phyloP scores from a whole-genome alignment of 2,113 vertebrate species.

The Hydrochoerus hydrochaeris region DNA sequence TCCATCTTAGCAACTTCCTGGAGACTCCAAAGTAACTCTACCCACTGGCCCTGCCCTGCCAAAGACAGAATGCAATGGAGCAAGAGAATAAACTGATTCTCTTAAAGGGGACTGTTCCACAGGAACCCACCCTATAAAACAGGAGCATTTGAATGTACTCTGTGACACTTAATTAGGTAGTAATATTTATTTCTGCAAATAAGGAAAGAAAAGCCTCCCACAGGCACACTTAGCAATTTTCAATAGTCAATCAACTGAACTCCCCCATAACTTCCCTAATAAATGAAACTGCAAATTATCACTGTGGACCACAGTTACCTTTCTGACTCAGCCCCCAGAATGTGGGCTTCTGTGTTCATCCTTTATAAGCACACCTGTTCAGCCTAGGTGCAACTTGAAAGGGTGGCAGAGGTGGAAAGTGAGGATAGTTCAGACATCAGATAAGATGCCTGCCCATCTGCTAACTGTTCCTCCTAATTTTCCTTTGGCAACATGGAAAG shows the following conservation, averaged over 20 bases:
- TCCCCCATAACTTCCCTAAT: slow-evolving; percentile 38
- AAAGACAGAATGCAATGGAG: neutral
- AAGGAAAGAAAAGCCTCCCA: slow-evolving; percentile 66
- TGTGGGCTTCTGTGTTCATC: neutral
- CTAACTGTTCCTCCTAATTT: neutral
- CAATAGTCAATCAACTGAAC: slow-evolving; percentile 44
- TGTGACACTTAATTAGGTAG: slow-evolving; percentile 41
- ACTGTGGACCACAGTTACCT: neutral
- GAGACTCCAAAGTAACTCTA: neutral
- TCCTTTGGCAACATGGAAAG: neutral
- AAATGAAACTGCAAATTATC: slow-evolving; percentile 54
- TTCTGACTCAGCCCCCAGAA: neutral
- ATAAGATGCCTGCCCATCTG: neutral
- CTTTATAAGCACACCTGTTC: neutral
- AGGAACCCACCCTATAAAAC: neutral
- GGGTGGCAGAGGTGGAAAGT: neutral
- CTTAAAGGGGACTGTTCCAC: neutral
- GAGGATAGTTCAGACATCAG: neutral
- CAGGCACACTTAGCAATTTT: slow-evolving; percentile 54
- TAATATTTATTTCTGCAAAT: slow-evolving; percentile 60
- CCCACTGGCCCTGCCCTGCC: neutral
- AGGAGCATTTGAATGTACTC: neutral
- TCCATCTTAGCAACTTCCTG: neutral
- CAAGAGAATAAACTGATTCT: neutral
- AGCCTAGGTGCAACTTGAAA: neutral